Evolutionary conservation across 2,797 vertebrate genomes (phyloP).

Genomic region (Typhlichthys eigenmanni): DNA sequence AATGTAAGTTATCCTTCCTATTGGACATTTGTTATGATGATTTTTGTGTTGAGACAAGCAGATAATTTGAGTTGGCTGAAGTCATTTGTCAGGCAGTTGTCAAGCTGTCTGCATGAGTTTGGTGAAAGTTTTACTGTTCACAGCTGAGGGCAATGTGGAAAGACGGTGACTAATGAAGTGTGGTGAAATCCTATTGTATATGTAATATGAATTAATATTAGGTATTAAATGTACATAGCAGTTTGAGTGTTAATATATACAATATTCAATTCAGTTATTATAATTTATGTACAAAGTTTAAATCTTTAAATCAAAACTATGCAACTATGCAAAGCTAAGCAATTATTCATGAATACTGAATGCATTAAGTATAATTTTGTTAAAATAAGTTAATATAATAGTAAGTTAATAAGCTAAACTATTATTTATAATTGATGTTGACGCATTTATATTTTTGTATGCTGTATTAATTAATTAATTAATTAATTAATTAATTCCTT

Average conservation of each 20-base stretch:
- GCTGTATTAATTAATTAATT: no score
- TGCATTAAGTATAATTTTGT: no score
- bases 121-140: neutral
- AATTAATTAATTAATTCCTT: no score
- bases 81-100: constrained; percentile 1
- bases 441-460: no score
- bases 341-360: neutral
- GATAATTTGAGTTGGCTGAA: constrained; percentile 9
- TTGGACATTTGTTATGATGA: constrained; percentile 16
- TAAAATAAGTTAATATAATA: no score
- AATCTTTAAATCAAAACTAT: neutral
- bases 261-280: neutral
- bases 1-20: neutral
- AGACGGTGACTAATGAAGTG: neutral
- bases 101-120: neutral
- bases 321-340: neutral
- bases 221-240: no score
- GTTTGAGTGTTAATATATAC: no score
- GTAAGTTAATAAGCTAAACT: no score
- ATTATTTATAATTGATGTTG: no score
- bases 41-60: constrained; percentile 9
- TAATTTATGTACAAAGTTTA: neutral
- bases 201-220: neutral
- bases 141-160: neutral
- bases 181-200: neutral